These are phyloP conservation scores for Brassicogethes aeneus DNA, from an alignment of 2,888 invertebrate species.

Conservation along the genomic window DNA sequence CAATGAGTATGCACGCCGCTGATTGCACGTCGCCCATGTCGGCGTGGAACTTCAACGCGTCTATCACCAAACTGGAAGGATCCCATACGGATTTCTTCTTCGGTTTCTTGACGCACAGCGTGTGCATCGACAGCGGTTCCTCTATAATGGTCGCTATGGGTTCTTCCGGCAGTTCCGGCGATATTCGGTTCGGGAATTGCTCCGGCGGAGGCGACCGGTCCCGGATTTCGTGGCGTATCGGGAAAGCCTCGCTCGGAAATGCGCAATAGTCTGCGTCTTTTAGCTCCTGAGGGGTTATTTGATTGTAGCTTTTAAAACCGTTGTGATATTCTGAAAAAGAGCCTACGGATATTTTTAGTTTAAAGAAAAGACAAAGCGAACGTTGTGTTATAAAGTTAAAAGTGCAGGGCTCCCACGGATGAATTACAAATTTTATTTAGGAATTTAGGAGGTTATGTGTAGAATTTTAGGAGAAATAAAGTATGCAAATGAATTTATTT, in stretches of 20 bases:
- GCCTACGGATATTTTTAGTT: neutral
- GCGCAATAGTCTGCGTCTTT: constrained; percentile 55
- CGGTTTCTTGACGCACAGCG: constrained; percentile 36
- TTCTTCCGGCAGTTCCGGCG: constrained; percentile 41
- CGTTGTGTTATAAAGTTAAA: neutral
- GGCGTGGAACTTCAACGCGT: constrained; percentile 71
- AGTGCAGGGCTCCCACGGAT: no score
- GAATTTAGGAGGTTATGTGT: no score
- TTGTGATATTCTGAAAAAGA: constrained; percentile 28
- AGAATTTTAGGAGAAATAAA: no score
- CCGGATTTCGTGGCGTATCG: constrained; percentile 62
- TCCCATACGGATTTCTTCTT: constrained; percentile 54
- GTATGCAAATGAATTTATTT: no score
- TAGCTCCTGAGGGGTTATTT: constrained; percentile 15
- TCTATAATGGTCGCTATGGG: constrained; percentile 10
- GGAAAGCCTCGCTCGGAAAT: constrained; percentile 75
- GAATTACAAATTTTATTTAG: no score
- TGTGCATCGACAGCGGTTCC: constrained; percentile 12
- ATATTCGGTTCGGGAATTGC: constrained; percentile 47
- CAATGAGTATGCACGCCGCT: constrained; percentile 71
- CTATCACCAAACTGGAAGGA: constrained; percentile 61
- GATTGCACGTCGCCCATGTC: constrained; percentile 84
- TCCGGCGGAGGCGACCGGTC: constrained; percentile 56
- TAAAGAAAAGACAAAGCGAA: neutral
- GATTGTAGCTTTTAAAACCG: constrained; percentile 27